Percentiles rank a stretch among this genome's conserved stretches.
phyloP scores from a whole-genome alignment of 2,797 vertebrate genomes.

The Microctenopoma steveboyesi region DNA sequence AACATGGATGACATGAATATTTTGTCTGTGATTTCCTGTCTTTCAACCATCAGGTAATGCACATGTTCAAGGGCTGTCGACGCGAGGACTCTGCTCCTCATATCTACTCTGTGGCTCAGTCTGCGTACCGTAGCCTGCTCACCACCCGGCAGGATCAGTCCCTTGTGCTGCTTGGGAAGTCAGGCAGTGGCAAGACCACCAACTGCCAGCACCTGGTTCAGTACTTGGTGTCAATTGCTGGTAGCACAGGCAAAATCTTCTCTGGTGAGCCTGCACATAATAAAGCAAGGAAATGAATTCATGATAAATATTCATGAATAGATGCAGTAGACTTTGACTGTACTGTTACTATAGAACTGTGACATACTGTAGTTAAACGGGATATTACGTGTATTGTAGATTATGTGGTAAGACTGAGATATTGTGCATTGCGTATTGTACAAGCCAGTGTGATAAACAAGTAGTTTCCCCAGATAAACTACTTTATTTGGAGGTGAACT shows the following conservation, averaged over 20 bases:
- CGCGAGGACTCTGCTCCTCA: constrained; percentile 94
- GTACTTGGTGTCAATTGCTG: constrained; percentile 92
- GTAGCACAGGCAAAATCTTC: constrained; percentile 93
- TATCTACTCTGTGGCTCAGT: constrained; percentile 93
- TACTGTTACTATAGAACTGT: background rate
- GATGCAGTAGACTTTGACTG: background rate
- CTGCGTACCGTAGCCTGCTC: constrained; percentile 92
- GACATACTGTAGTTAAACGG: background rate
- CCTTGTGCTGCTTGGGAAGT: constrained; percentile 90
- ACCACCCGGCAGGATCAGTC: constrained; percentile 97
- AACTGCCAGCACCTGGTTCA: constrained; percentile 96
- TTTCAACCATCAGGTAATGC: constrained; percentile 89
- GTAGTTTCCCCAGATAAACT: too few relatives aligned
- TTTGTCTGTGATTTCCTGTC: fast-evolving
- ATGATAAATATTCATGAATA: background rate
- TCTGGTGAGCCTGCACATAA: constrained; percentile 83
- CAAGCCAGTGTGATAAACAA: too few relatives aligned
- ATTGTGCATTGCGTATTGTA: too few relatives aligned
- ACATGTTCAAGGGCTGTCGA: constrained; percentile 98
- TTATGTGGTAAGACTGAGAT: too few relatives aligned
- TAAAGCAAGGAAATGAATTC: too few relatives aligned
- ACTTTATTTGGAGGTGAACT: too few relatives aligned
- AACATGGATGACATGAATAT: background rate
- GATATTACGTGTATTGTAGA: too few relatives aligned
- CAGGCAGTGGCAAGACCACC: constrained; percentile 94